Conservation (phyloP, 2,888 invertebrate species). For the Poecilus cupreus region DNA sequence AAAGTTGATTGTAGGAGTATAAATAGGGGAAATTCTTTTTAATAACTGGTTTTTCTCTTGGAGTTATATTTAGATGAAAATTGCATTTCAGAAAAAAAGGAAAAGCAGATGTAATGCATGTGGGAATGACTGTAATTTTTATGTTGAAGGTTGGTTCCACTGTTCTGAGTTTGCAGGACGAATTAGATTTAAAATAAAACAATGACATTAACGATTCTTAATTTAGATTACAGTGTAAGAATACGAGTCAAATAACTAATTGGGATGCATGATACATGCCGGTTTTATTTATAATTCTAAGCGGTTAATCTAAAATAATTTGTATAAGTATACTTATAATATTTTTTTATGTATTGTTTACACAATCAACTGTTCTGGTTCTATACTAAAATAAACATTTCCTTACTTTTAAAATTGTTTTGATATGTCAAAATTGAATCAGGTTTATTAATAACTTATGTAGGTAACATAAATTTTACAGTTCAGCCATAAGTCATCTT, state of each 20-base stretch:
- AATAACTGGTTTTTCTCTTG: not conserved
- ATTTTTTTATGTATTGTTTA: not conserved
- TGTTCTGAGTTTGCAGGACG: not conserved
- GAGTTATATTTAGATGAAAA: not conserved
- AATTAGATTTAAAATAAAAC: not conserved
- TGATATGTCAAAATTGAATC: not conserved
- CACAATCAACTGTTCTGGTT: not conserved
- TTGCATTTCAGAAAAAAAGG: not conserved
- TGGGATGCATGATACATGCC: not conserved
- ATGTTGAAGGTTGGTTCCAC: not conserved
- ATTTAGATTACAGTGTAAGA: not conserved
- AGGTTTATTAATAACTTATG: not conserved
- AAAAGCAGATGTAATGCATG: not conserved
- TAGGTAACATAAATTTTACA: not conserved
- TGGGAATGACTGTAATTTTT: not conserved
- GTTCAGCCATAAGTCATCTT: not conserved
- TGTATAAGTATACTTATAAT: not conserved
- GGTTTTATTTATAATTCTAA: not conserved
- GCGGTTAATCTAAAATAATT: not conserved
- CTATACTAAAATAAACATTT: not conserved
- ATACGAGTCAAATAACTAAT: not conserved
- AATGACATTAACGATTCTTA: constrained; percentile 5
- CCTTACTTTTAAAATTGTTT: not conserved
- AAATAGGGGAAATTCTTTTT: constrained; percentile 5
- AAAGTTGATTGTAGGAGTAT: constrained; percentile 10